phyloP scores from a whole-genome alignment of 2,797 vertebrate genomes.

The Intellagama lesueurii region DNA sequence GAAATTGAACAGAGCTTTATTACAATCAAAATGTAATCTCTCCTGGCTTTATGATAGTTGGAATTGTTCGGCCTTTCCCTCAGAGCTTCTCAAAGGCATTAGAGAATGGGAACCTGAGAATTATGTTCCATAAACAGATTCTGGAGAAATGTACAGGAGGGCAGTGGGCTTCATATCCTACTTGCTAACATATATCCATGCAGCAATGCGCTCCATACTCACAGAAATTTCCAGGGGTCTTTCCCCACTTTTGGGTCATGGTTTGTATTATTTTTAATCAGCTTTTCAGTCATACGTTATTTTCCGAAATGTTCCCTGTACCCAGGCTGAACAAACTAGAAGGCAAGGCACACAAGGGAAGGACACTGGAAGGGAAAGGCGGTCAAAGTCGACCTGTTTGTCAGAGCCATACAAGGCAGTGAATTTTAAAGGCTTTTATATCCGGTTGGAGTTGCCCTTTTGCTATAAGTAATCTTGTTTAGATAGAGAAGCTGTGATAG shows the following conservation, averaged over 20 bases:
- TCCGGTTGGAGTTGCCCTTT: neutral
- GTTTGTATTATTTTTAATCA: neutral
- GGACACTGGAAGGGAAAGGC: neutral
- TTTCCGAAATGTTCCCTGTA: neutral
- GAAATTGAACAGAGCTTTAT: rapidly evolving
- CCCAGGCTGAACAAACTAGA: neutral
- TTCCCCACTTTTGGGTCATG: neutral
- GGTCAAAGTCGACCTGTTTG: neutral
- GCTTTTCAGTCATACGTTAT: neutral
- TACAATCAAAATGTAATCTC: neutral
- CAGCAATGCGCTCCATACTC: too few species aligned
- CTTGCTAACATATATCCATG: neutral
- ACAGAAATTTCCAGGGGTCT: neutral
- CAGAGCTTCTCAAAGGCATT: neutral
- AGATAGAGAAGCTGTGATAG: too few species aligned
- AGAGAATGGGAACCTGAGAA: neutral
- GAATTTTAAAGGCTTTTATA: neutral
- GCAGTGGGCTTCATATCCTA: neutral
- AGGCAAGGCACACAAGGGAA: neutral
- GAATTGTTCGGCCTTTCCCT: neutral
- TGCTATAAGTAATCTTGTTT: too few species aligned
- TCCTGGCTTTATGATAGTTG: neutral
- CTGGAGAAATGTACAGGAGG: neutral
- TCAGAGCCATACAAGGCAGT: neutral
- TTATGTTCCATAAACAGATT: too few species aligned